These are phyloP conservation scores for Lipotes vexillifer DNA, from an alignment of 2,113 vertebrate genomes.

Conservation along the genomic window DNA sequence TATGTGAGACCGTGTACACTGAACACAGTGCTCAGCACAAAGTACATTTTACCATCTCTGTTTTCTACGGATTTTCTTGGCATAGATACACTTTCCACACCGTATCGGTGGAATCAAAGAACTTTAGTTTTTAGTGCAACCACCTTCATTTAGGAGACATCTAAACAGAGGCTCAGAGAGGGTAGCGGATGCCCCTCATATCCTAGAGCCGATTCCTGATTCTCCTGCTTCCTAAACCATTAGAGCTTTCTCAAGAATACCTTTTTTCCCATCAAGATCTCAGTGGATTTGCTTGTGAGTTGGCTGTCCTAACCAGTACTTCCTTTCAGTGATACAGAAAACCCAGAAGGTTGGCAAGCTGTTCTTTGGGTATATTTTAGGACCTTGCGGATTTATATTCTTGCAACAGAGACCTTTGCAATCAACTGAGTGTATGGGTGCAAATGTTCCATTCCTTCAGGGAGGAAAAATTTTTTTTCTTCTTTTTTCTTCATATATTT, in stretches of 20 bases:
- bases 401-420: neutral
- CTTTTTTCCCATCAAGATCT: neutral
- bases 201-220: neutral
- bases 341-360: neutral
- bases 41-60: neutral
- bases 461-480: neutral
- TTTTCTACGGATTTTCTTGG: neutral
- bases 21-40: neutral
- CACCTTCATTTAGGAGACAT: neutral
- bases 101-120: neutral
- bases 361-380: neutral
- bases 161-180: neutral
- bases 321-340: neutral
- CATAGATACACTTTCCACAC: neutral
- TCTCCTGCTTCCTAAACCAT: neutral
- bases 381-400: neutral
- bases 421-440: neutral
- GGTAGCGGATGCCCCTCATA: neutral
- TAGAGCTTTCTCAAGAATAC: neutral
- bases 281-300: neutral
- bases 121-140: neutral
- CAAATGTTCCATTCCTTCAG: neutral
- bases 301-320: neutral
- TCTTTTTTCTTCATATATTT: neutral
- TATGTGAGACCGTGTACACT: neutral